Conservation (phyloP, 2,113 vertebrate species). For the Pachyramphus minor region DNA sequence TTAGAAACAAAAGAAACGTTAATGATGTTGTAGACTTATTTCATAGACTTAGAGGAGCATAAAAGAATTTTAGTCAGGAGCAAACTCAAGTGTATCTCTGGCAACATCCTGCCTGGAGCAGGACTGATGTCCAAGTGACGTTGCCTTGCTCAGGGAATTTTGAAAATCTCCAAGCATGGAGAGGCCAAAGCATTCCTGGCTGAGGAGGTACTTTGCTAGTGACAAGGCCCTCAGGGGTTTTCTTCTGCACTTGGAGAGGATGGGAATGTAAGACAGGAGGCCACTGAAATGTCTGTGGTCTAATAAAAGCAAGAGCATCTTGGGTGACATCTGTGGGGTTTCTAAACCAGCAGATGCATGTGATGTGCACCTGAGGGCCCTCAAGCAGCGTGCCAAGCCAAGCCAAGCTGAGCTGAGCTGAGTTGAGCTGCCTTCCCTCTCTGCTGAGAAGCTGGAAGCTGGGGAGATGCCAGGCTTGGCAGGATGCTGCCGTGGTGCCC, state of each 20-base stretch:
- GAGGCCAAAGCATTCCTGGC: background rate
- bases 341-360: background rate
- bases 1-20: background rate
- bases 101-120: background rate
- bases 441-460: background rate
- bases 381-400: fast-evolving
- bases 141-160: background rate
- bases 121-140: background rate
- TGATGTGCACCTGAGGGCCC: background rate
- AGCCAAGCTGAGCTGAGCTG: background rate
- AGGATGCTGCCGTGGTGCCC: background rate
- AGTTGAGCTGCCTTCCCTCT: fast-evolving
- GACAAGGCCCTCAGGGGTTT: background rate
- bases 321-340: background rate
- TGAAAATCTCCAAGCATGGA: background rate
- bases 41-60: background rate
- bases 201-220: background rate
- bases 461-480: background rate
- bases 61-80: background rate
- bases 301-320: background rate
- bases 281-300: background rate
- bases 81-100: background rate
- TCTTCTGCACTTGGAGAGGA: background rate
- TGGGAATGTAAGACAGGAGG: background rate
- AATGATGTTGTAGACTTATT: background rate